Conservation (phyloP, 2,888 invertebrate genomes). For the Chalcis sispes region DNA sequence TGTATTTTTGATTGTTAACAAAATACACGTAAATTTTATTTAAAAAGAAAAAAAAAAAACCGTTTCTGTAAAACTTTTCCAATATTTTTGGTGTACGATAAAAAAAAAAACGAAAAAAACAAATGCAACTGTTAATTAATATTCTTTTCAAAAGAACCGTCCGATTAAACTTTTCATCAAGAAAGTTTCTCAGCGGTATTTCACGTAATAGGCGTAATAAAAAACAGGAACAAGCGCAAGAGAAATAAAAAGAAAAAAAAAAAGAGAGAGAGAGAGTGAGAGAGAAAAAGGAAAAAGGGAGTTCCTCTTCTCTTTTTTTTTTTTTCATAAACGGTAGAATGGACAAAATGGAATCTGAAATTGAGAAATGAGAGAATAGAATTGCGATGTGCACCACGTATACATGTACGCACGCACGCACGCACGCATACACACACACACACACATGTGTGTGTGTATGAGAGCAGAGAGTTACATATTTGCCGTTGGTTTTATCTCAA, state of each 20-base stretch:
- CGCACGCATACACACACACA: too few relatives aligned
- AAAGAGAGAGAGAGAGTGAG: conserved; percentile 61
- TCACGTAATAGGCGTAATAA: conserved; percentile 24
- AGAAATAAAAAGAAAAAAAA: conserved; percentile 60
- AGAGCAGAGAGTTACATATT: conserved; percentile 62
- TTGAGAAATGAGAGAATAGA: conserved; percentile 44
- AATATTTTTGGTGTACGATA: too few relatives aligned
- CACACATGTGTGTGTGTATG: too few relatives aligned
- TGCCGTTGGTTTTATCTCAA: conserved; percentile 65
- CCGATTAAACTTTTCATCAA: background rate
- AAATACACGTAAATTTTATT: too few relatives aligned
- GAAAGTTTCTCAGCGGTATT: conserved; percentile 32
- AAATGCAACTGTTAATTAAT: background rate
- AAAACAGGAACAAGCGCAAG: conserved; percentile 62
- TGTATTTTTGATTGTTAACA: too few relatives aligned
- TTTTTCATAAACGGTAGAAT: conserved; percentile 47
- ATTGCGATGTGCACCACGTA: conserved; percentile 40
- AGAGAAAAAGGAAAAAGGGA: conserved; percentile 47
- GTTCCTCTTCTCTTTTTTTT: background rate
- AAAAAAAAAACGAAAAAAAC: background rate
- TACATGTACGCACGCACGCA: too few relatives aligned
- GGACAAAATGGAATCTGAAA: conserved; percentile 52
- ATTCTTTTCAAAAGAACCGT: background rate
- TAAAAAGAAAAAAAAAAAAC: too few relatives aligned
- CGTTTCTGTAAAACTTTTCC: too few relatives aligned